A percentile compares a stretch with the other conserved stretches of the same genome.
Evolutionary conservation across 2,113 vertebrate species (phyloP).

Genomic region (Polypterus senegalus): DNA sequence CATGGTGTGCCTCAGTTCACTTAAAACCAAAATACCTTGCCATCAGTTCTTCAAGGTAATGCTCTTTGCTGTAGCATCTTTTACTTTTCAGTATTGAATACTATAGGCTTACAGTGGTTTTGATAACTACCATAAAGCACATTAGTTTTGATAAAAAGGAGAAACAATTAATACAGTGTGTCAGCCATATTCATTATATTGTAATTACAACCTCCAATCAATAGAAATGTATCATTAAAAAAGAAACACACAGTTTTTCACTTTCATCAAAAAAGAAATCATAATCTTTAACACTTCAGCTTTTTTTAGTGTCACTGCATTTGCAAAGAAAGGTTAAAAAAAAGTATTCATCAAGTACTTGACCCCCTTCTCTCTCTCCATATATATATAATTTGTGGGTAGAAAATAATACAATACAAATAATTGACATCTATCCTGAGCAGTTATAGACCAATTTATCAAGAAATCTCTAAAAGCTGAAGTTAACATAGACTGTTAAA

Average conservation of each 20-base stretch:
- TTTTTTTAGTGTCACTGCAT: not conserved
- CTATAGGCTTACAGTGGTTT: conserved; percentile 7
- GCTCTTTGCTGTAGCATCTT: not conserved
- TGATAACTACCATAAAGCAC: conserved; percentile 15
- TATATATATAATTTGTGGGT: conserved; percentile 16
- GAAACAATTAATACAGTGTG: conserved; percentile 4
- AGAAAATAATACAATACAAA: conserved; percentile 13
- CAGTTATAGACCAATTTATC: conserved; percentile 35
- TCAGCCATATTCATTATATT: conserved; percentile 11
- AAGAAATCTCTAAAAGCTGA: conserved; percentile 15
- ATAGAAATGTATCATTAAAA: not conserved
- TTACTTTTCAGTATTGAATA: not conserved
- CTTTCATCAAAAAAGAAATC: not conserved
- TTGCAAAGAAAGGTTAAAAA: not conserved
- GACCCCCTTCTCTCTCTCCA: conserved; percentile 11
- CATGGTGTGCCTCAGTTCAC: too few relatives aligned
- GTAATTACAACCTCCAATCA: conserved; percentile 18
- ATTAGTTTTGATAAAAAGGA: conserved; percentile 4
- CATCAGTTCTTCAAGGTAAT: not conserved
- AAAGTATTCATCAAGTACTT: conserved; percentile 2
- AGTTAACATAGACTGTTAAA: conserved; percentile 7
- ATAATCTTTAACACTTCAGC: not conserved
- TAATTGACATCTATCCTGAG: conserved; percentile 50
- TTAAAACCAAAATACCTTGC: not conserved
- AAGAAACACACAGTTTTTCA: not conserved